Evolutionary conservation across 2,888 invertebrate genomes (phyloP).

Genomic region (Eristalis arbustorum): DNA sequence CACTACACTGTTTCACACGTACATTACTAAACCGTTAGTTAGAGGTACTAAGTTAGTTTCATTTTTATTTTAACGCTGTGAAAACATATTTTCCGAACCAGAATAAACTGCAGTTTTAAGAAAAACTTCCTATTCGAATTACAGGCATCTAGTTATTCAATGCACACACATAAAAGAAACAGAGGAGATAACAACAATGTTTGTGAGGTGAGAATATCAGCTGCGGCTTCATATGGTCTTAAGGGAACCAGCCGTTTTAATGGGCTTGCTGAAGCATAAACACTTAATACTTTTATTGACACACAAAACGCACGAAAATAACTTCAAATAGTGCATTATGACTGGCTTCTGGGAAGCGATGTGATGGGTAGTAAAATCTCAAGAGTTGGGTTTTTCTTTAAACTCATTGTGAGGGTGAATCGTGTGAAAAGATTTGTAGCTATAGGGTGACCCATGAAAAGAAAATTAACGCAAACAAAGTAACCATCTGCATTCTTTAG

Average conservation of each 20-base stretch:
- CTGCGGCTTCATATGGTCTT: background rate
- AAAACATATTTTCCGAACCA: no score
- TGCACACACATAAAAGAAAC: no score
- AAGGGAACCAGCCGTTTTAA: background rate
- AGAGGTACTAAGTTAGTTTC: no score
- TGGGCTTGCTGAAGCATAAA: background rate
- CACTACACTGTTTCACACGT: no score
- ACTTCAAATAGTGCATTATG: background rate
- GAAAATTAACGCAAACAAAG: conserved; percentile 17
- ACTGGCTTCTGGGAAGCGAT: background rate
- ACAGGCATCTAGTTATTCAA: no score
- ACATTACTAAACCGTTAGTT: no score
- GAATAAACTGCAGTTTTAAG: no score
- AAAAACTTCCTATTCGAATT: no score
- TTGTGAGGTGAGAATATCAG: background rate
- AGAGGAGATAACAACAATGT: background rate
- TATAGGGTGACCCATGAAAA: conserved; percentile 18
- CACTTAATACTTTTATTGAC: conserved; percentile 10
- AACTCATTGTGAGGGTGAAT: background rate
- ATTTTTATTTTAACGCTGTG: no score
- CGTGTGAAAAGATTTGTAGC: conserved; percentile 26
- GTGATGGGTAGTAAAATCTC: background rate
- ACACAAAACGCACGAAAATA: conserved; percentile 8
- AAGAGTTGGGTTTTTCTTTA: background rate
- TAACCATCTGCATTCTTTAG: background rate